Base-by-base conservation (phyloP, 1,140 invertebrate species). In the Steinernema khuongi region DNA sequence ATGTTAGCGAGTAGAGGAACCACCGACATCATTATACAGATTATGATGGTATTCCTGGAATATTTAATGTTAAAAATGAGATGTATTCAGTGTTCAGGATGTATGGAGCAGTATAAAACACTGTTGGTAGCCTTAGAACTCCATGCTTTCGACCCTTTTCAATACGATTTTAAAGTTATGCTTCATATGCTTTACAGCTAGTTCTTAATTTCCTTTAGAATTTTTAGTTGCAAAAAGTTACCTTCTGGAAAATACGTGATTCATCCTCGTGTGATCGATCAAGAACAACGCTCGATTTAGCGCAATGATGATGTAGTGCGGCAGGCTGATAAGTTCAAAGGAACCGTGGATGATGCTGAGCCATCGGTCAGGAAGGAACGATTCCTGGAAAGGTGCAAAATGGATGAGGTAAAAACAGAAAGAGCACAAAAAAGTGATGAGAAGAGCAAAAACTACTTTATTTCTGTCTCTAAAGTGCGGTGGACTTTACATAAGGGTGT, bases 241-340 rank as follows among this genome's bases (percentile, higher is more conserved):
- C 50, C 50, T 60, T 14, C 14, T 60, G 2, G 11, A 11, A 22
- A 60, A 60, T 7, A 60, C 50, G 7, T 7, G 7, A 26, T 22
- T 22, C 50, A 60, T 60, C 22, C 26, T 60, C 4, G 50, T 60
- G 26, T 60, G 50, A 22, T 60, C 50, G 50, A 60, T 60, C 2
- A 60, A 22, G 50, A 60, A 60, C 4, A 60, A 22, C 4, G 11
- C 50, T 26, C 50, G 11, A 60, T 60, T 60, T 11, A 60, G 50
- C 14, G 50, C 50, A 22, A 60, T 60, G 19, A 60, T 4, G 26
- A 60, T 17, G 50, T 60, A 60, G 22, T 60, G 50, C 4, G 50
- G 50, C 26, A 60, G 50, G 50, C 50, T 60, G 50, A 60, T 60
- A 7, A 60, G 50, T 22, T 60, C 50, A 60, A 60, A 60, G 19